Evolutionary conservation across 2,888 invertebrate genomes (phyloP), one percentile per base, ranked within the genome.

Genomic region (Gymnoscelis rufifasciata): DNA sequence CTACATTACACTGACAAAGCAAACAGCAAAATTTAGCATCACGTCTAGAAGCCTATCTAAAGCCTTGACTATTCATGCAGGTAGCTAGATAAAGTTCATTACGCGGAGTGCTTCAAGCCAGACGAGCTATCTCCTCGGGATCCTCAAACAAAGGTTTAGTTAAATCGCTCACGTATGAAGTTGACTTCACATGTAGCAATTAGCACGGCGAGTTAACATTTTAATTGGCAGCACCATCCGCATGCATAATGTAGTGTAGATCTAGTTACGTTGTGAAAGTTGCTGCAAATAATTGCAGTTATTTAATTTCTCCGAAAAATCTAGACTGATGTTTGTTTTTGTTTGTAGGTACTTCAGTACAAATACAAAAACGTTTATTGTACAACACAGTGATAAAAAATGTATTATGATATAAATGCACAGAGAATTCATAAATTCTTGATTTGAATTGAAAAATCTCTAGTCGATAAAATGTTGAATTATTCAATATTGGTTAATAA

Each of bases 191-290:
- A 45, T 50, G 35, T 45, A 39, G 35, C 40, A 52, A 48, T 48
- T 43, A 42, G 19, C 45, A 31, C 38, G 30, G 47, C 30, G 45
- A 52, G 48, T 43, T 47, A 39, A 40, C 39, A 53, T 50, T 47
- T 50, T 50, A 50, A 53, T 50, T 45, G 44, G 50, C 44, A 29
- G 10, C 37, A 30, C 42, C 37, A 39, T 39, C 38, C 48, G 41
- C 45, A 44, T 48, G 35, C 49, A 49, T 53, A 54, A 54, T 44
- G 26, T 29, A 36, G 38, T 28, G 48, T 33, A 38, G 43, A 49
- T 49, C 40, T 44, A 39, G 48, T 44, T 41, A 38, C 43, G 41
- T 41, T 42, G 54, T 48, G 56, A 56, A 54, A 56, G 56, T 56
- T 51, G 13, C 11, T 39, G 39, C 33, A 23, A 43, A 44, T 33